A percentile compares a stretch with the other conserved stretches of the same genome.
Evolutionary conservation across 2,797 vertebrate genomes (phyloP).

Genomic region (Paratrypauchen microcephalus): DNA sequence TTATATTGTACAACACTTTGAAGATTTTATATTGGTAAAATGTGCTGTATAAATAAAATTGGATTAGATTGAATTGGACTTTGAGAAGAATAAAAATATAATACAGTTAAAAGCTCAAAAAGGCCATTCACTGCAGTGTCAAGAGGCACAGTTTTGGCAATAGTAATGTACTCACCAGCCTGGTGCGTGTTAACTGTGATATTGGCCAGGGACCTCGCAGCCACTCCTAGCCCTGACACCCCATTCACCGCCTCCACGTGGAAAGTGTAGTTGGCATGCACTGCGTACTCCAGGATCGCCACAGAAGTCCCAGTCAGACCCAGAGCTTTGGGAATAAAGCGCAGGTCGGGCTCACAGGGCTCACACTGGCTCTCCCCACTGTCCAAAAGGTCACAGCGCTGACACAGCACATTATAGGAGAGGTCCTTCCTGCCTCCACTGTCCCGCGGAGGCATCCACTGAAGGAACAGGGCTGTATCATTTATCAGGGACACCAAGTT

Average conservation of each 20-base stretch:
- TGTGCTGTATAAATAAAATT: no score
- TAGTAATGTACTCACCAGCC: constrained; percentile 82
- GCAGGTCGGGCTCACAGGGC: constrained; percentile 87
- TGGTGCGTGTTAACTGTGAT: constrained; percentile 91
- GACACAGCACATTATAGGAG: constrained; percentile 91
- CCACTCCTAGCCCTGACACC: constrained; percentile 87
- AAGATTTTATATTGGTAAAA: no score
- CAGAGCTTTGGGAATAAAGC: constrained; percentile 87
- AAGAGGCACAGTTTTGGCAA: neutral
- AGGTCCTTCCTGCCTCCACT: constrained; percentile 92
- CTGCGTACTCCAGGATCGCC: constrained; percentile 88
- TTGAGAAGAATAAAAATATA: neutral
- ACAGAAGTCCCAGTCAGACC: constrained; percentile 89
- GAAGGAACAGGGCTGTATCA: constrained; percentile 92
- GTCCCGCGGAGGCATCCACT: constrained; percentile 94
- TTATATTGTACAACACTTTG: no score
- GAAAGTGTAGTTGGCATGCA: constrained; percentile 93
- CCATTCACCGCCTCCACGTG: constrained; percentile 92
- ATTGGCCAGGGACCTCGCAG: constrained; percentile 84
- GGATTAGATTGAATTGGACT: no score
- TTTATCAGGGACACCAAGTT: constrained; percentile 93
- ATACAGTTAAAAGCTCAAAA: neutral
- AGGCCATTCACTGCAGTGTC: neutral
- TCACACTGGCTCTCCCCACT: constrained; percentile 79
- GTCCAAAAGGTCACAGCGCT: constrained; percentile 80